These are phyloP conservation scores for Lasioglossum oenotherae DNA, from an alignment of 2,888 invertebrate genomes.

Conservation along the genomic window DNA sequence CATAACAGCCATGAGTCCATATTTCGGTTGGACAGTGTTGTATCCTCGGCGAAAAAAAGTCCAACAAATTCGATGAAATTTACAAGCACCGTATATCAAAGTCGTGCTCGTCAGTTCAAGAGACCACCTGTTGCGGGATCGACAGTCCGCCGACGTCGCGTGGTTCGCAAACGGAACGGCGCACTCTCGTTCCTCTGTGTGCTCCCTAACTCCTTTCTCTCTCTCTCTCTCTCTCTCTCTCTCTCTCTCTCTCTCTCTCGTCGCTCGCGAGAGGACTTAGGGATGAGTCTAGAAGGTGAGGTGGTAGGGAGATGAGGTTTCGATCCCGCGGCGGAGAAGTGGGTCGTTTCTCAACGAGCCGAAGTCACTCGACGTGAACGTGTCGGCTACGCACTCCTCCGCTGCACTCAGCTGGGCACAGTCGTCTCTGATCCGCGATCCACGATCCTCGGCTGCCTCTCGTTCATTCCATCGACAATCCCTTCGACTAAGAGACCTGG, in stretches of 20 bases:
- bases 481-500: neutral
- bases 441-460: slow-evolving; percentile 34
- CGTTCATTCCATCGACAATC: neutral
- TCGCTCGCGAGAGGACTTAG: slow-evolving; percentile 42
- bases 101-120: neutral
- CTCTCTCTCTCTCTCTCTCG: neutral
- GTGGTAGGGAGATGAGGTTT: slow-evolving; percentile 76
- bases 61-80: neutral
- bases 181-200: slow-evolving; percentile 37
- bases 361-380: slow-evolving; percentile 79
- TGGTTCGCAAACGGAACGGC: slow-evolving; percentile 10
- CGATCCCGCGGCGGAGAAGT: slow-evolving; percentile 78
- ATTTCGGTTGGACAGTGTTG: neutral
- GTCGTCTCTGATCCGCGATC: slow-evolving; percentile 64
- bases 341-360: slow-evolving; percentile 82
- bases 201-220: neutral
- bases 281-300: slow-evolving; percentile 61
- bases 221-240: too few relatives aligned
- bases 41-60: neutral
- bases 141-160: neutral
- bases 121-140: slow-evolving; percentile 39
- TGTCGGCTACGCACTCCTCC: slow-evolving; percentile 78
- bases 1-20: neutral
- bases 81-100: neutral
- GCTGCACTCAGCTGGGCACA: slow-evolving; percentile 77